Conservation (phyloP, 1,140 invertebrate species). For the Pemphigus obesinymphae region DNA sequence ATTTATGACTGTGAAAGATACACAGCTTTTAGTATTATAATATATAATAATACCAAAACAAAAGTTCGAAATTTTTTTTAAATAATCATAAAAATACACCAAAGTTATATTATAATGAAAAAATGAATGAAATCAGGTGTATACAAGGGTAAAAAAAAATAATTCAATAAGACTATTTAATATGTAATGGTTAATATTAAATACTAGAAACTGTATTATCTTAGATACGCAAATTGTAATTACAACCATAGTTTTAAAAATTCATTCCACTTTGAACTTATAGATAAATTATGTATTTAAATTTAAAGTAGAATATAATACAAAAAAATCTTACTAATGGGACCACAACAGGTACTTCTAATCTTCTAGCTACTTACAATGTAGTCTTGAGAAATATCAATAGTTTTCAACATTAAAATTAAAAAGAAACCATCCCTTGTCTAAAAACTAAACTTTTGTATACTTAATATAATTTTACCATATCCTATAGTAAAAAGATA, state of each 20-base stretch:
- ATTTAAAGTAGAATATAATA: slow-evolving; percentile 40
- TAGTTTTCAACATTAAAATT: slow-evolving; percentile 25
- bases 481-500: slow-evolving; percentile 31
- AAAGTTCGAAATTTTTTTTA: not conserved
- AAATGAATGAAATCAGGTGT: not conserved
- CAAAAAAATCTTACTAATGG: slow-evolving; percentile 23
- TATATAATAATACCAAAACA: not conserved
- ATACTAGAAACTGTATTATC: slow-evolving; percentile 33
- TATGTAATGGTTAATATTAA: slow-evolving; percentile 7
- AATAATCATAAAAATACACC: slow-evolving; percentile 11
- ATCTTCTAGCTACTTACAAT: slow-evolving; percentile 25
- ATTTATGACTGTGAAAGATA: not conserved
- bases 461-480: slow-evolving; percentile 39
- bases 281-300: slow-evolving; percentile 14
- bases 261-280: slow-evolving; percentile 30
- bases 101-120: not conserved
- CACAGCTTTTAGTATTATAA: not conserved
- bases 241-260: slow-evolving; percentile 31
- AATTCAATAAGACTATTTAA: not conserved
- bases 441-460: slow-evolving; percentile 30
- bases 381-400: slow-evolving; percentile 30
- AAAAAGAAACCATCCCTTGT: slow-evolving; percentile 41
- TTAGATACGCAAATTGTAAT: slow-evolving; percentile 16
- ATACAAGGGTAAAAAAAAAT: slow-evolving; percentile 36
- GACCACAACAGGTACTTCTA: slow-evolving; percentile 30